A percentile compares a stretch with the other conserved stretches of the same genome.
Conservation (phyloP, 2,888 invertebrate species). For the Perizoma affinitatum region DNA sequence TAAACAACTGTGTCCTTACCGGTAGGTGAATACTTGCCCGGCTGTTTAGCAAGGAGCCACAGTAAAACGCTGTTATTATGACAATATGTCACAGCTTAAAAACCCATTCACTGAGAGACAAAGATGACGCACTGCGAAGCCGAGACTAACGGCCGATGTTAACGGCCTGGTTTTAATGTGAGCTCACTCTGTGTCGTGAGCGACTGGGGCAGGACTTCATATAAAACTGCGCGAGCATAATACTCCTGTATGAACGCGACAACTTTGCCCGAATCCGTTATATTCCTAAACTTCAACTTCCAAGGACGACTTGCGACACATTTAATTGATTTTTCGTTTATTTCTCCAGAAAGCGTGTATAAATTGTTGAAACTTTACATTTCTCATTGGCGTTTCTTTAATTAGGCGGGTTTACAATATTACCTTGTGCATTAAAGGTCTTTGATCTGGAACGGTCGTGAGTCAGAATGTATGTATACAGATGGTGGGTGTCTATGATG, state of each 20-base stretch:
- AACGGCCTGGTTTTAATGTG: no score
- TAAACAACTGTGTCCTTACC: no score
- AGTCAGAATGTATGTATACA: not conserved
- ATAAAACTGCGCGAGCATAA: constrained; percentile 13
- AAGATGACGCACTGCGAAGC: no score
- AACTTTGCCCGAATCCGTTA: constrained; percentile 17
- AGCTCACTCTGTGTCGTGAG: no score
- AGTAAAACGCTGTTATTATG: no score
- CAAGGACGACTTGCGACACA: constrained; percentile 10
- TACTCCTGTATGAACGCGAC: constrained; percentile 6
- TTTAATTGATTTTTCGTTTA: constrained; percentile 17
- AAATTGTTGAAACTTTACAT: constrained; percentile 15
- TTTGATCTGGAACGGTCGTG: constrained; percentile 17
- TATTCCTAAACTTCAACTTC: constrained; percentile 4
- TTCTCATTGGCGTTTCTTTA: constrained; percentile 22
- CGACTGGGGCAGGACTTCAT: not conserved
- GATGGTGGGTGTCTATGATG: not conserved
- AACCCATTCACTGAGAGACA: no score
- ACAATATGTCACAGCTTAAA: no score
- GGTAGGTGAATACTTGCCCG: no score
- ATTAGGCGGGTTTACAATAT: constrained; percentile 26
- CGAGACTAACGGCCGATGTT: no score
- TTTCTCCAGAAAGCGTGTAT: constrained; percentile 5
- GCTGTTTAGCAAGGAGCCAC: no score
- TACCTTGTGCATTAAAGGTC: constrained; percentile 19